Evolutionary conservation across 37 sponge, comb jelly and placozoan genomes (phyloP), one percentile per base, ranked within the genome.

Genomic region (Cliona cf. orientalis): DNA sequence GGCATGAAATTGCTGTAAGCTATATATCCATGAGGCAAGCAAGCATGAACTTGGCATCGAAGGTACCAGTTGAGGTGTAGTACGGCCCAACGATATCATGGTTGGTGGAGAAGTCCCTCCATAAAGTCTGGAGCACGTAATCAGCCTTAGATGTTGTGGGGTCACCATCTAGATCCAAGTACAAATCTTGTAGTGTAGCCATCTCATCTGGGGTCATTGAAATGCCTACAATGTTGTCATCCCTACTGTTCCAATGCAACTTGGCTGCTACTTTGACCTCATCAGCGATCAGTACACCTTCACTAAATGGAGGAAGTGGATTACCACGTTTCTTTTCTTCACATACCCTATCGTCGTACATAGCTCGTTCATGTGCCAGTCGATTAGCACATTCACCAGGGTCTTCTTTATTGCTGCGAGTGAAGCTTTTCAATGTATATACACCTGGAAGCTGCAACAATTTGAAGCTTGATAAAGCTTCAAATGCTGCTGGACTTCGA

Each of bases 71-170:
- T 34, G 40, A n/a, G 22, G 76, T 58, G 66, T 46, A 83, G 69
- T 83, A 65, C 4, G 84, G 84, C 29, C 84, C 84, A 74, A 83
- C 21, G 25, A 83, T 49, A 34, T 83, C 75, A 42, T 26, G 74
- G 56, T 14, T 33, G 29, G 78, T 57, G 28, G 41, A 33, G 42
- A 57, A n/a, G 45, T 66, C 70, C 1, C 71, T 9, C 86, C 86
- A 85, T 31, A 85, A 25, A 26, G 36, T 53, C 44, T 85, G 86
- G 42, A 85, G 53, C 2, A 85, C 39, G 63, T 85, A 76, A 22
- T 43, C 37, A 23, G 86, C 57, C 29, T 70, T 33, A 60, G 66
- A 12, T 5, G 71, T 9, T 3, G 14, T 9, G 12, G n/a, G 63
- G 12, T 60, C 64, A 22, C 32, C 36, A n/a, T 72, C 57, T 7